A percentile compares a stretch with the other conserved stretches of the same genome.
Evolutionary conservation across 64 coral and sea anemone genomes (phyloP).

Genomic region (Stylophora pistillata): DNA sequence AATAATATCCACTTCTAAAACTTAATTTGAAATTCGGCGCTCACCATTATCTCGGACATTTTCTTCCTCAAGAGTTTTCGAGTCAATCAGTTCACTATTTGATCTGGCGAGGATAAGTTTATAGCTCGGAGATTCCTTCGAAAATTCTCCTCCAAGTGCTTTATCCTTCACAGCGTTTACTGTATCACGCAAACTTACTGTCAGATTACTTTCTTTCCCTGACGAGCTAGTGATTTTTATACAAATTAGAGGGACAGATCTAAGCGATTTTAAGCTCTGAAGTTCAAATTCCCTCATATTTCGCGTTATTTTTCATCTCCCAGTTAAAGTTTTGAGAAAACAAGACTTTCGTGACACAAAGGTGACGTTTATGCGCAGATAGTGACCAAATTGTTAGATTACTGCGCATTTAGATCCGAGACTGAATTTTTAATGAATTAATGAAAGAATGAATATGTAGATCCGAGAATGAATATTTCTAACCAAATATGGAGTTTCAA

Average conservation of each 20-base stretch:
- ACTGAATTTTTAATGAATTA: too few species aligned
- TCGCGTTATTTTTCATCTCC: constrained; percentile 10
- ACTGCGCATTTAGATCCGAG: neutral
- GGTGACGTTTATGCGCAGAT: constrained; percentile 45
- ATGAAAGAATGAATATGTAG: too few species aligned
- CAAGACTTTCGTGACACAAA: constrained; percentile 29
- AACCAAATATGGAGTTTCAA: neutral
- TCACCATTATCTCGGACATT: constrained; percentile 83
- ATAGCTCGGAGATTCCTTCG: constrained; percentile 77
- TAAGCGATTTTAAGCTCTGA: constrained; percentile 84
- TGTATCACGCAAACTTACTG: constrained; percentile 68
- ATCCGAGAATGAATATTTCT: neutral
- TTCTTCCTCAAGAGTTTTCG: constrained; percentile 89
- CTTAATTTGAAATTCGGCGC: neutral
- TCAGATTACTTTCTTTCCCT: constrained; percentile 75
- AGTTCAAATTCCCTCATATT: constrained; percentile 96
- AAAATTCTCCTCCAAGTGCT: constrained; percentile 75
- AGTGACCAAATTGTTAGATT: constrained; percentile 32
- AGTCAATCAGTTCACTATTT: constrained; percentile 56
- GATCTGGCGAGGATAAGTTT: constrained; percentile 83
- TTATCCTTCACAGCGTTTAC: constrained; percentile 74
- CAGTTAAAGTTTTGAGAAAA: constrained; percentile 21
- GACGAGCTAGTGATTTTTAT: constrained; percentile 69
- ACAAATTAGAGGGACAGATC: constrained; percentile 76
- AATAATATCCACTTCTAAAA: neutral